Evolutionary conservation across 2,888 invertebrate genomes (phyloP).

Genomic region (Himalopsyche tibetana): DNA sequence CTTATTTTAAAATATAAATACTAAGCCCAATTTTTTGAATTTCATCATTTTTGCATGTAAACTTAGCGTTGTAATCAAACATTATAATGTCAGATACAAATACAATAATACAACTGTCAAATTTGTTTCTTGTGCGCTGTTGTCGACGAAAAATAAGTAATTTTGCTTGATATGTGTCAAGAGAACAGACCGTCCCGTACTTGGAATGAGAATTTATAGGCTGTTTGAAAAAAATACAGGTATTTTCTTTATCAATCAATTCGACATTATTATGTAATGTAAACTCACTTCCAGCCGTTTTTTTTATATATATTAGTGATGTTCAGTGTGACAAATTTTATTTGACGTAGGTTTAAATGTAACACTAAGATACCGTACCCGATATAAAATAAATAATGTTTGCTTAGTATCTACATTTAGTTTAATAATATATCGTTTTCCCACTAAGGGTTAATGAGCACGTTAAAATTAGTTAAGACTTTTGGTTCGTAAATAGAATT

Average conservation of each 20-base stretch:
- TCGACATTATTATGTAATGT: not conserved
- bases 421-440: too few relatives aligned
- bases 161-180: constrained; percentile 5
- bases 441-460: too few relatives aligned
- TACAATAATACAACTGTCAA: not conserved
- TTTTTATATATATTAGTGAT: not conserved
- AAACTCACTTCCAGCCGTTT: not conserved
- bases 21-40: too few relatives aligned
- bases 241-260: not conserved
- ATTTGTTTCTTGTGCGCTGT: not conserved
- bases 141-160: not conserved
- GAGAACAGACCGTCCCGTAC: not conserved
- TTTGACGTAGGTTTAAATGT: too few relatives aligned
- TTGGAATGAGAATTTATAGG: not conserved
- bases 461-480: too few relatives aligned
- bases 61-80: not conserved
- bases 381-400: too few relatives aligned
- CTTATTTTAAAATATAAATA: too few relatives aligned
- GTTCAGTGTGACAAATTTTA: too few relatives aligned
- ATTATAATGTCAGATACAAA: not conserved
- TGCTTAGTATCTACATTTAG: too few relatives aligned
- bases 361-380: too few relatives aligned
- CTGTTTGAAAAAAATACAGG: not conserved
- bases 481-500: too few relatives aligned
- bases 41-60: not conserved